Evolutionary conservation across 2,797 vertebrate genomes (phyloP).

Genomic region (Garrulus glandarius): DNA sequence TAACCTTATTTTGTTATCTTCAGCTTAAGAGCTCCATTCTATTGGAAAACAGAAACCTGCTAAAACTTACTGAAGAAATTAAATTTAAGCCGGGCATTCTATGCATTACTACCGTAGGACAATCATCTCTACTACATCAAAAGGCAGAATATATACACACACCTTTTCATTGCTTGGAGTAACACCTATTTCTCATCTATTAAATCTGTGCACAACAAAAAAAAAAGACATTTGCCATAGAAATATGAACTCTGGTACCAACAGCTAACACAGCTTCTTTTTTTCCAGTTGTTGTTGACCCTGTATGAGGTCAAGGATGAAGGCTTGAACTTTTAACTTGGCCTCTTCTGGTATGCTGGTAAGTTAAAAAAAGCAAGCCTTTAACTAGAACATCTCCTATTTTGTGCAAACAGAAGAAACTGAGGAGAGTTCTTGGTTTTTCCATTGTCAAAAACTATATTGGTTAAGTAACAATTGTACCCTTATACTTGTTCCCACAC

Average conservation of each 20-base stretch:
- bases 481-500: neutral
- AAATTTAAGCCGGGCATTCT: neutral
- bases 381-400: neutral
- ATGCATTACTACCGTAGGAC: neutral
- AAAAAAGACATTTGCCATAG: neutral
- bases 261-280: neutral
- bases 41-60: neutral
- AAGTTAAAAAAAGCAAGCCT: neutral
- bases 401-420: neutral
- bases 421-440: neutral
- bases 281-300: neutral
- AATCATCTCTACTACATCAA: neutral
- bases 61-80: neutral
- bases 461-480: neutral
- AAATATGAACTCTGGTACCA: neutral
- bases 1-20: neutral
- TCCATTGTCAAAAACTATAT: neutral
- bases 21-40: neutral
- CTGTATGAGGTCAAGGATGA: neutral
- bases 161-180: neutral
- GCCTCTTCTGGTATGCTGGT: rapidly evolving
- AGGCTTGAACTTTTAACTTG: neutral
- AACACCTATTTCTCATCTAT: neutral
- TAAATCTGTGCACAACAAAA: neutral
- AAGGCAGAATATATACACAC: neutral